These are phyloP conservation scores for Larimichthys crocea DNA, from an alignment of 2,113 vertebrate species.

Conservation along the genomic window DNA sequence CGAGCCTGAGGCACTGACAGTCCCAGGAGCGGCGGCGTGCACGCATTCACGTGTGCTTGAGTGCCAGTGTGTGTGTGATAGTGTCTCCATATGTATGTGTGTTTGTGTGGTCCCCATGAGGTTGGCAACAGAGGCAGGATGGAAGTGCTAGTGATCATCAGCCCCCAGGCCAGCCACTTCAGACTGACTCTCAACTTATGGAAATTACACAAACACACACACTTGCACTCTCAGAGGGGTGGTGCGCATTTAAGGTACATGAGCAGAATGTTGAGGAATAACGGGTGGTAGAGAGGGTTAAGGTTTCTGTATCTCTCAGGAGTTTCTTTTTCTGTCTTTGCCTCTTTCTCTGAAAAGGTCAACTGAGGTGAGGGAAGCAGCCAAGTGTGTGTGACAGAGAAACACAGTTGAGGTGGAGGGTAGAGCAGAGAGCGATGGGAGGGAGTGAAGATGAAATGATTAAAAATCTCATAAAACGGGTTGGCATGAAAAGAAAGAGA, in stretches of 20 bases:
- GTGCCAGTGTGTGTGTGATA: background rate
- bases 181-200: slow-evolving; percentile 56
- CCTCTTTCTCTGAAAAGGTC: slow-evolving; percentile 50
- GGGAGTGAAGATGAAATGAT: slow-evolving; percentile 43
- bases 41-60: background rate
- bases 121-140: slow-evolving; percentile 39
- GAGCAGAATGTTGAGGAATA: slow-evolving; percentile 51
- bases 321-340: slow-evolving; percentile 28
- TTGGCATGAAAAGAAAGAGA: slow-evolving; percentile 35
- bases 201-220: slow-evolving; percentile 52
- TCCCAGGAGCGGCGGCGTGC: slow-evolving; percentile 40
- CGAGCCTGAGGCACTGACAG: slow-evolving; percentile 54
- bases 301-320: slow-evolving; percentile 28
- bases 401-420: slow-evolving; percentile 5
- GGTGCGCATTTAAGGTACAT: slow-evolving; percentile 29
- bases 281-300: background rate
- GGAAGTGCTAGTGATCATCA: slow-evolving; percentile 62
- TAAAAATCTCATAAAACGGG: slow-evolving; percentile 58
- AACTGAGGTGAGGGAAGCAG: slow-evolving; percentile 30
- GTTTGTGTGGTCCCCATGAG: slow-evolving; percentile 45
- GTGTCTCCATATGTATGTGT: slow-evolving; percentile 11
- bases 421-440: slow-evolving; percentile 21
- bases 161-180: slow-evolving; percentile 61
- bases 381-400: slow-evolving; percentile 21
- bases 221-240: slow-evolving; percentile 10